Conservation (phyloP, 2,888 invertebrate genomes). For the Ophion costatus region DNA sequence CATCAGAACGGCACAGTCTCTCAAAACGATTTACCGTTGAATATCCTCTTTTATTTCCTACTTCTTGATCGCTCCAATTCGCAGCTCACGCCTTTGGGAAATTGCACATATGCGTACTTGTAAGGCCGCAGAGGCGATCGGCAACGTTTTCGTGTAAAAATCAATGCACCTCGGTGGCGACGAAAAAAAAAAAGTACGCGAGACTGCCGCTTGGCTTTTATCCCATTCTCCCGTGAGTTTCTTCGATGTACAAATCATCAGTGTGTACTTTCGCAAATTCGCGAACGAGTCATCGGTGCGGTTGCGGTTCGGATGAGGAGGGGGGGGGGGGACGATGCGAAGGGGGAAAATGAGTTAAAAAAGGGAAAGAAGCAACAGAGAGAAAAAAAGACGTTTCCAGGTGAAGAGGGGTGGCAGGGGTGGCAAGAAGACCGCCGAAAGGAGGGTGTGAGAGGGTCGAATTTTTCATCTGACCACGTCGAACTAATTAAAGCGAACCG, state of each 20-base stretch:
- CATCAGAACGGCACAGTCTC: no score
- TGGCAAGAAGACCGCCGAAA: slow-evolving; percentile 11
- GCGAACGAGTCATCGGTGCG: slow-evolving; percentile 35
- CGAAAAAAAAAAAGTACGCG: slow-evolving; percentile 9
- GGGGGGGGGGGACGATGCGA: no score
- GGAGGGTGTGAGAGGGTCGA: slow-evolving; percentile 74
- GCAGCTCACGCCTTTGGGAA: no score
- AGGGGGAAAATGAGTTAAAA: neutral
- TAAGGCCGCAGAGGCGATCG: no score
- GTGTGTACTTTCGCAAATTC: slow-evolving; percentile 10
- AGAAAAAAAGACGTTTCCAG: slow-evolving; percentile 5
- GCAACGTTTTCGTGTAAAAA: neutral
- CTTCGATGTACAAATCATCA: neutral
- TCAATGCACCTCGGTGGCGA: neutral
- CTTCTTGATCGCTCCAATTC: no score
- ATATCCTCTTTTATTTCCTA: no score
- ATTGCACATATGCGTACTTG: no score
- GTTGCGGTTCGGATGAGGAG: slow-evolving; percentile 1
- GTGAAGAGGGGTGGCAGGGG: neutral
- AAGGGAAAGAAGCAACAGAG: neutral
- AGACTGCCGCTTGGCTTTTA: neutral
- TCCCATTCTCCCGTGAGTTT: neutral
- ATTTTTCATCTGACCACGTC: slow-evolving; percentile 82
- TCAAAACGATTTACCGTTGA: no score
- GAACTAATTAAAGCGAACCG: slow-evolving; percentile 82